A percentile compares a stretch with the other conserved stretches of the same genome.
phyloP scores from a whole-genome alignment of 2,113 vertebrate species.

The Pristiophorus japonicus region DNA sequence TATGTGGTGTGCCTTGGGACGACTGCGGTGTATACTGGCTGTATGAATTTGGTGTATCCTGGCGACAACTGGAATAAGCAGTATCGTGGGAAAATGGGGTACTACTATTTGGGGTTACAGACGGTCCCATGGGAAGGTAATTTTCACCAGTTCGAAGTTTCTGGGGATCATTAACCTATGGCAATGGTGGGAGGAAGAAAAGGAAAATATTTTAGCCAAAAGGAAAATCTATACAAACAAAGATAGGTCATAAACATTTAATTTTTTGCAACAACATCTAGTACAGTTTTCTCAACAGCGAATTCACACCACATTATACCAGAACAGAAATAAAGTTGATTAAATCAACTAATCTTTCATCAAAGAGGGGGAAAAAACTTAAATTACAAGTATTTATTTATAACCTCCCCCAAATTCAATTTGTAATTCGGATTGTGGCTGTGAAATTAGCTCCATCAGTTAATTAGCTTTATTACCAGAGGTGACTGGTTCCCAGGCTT shows the following conservation, averaged over 20 bases:
- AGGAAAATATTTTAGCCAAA: not conserved
- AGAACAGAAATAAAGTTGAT: not conserved
- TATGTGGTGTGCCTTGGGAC: constrained; percentile 82
- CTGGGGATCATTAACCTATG: constrained; percentile 64
- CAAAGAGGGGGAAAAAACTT: not conserved
- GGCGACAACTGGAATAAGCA: constrained; percentile 85
- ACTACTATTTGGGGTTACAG: constrained; percentile 72
- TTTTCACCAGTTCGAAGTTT: constrained; percentile 71
- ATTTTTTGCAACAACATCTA: constrained; percentile 47
- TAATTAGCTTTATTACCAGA: not conserved
- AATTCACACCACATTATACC: not conserved
- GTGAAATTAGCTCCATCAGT: not conserved
- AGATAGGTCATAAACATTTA: constrained; percentile 37
- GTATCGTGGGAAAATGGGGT: constrained; percentile 90
- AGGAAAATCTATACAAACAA: constrained; percentile 28
- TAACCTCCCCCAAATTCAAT: not conserved
- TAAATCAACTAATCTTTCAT: not conserved
- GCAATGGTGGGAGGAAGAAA: constrained; percentile 12
- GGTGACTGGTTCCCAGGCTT: not conserved
- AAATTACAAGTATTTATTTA: not conserved
- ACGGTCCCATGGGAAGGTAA: constrained; percentile 56
- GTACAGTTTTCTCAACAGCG: not conserved
- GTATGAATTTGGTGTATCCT: constrained; percentile 87
- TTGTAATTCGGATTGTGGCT: not conserved
- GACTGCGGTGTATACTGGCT: constrained; percentile 73